phyloP scores from a whole-genome alignment of 2,113 vertebrate species.

The Rhinichthys klamathensis region DNA sequence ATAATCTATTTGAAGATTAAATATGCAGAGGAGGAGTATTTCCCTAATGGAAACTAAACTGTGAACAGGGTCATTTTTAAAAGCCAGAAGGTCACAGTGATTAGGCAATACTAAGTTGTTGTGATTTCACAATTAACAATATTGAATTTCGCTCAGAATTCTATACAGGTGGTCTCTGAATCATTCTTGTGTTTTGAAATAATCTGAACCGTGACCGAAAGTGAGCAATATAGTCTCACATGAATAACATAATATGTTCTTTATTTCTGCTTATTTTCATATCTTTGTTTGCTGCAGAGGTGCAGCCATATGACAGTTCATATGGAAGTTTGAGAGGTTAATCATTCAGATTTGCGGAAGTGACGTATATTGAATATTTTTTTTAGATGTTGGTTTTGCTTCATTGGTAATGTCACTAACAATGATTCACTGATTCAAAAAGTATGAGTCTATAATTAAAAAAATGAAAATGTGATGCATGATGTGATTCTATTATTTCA shows the following conservation, averaged over 20 bases:
- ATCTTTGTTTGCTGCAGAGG: background rate
- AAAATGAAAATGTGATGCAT: background rate
- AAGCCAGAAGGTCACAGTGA: background rate
- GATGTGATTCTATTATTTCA: background rate
- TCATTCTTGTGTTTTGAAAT: background rate
- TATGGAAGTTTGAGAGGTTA: background rate
- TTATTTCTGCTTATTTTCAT: background rate
- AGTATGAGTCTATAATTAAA: background rate
- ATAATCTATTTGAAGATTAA: constrained; percentile 30
- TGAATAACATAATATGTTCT: background rate
- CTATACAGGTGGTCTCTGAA: background rate
- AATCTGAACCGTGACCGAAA: background rate
- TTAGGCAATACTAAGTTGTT: background rate
- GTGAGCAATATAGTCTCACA: background rate
- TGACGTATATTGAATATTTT: background rate
- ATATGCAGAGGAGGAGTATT: background rate
- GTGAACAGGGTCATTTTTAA: background rate
- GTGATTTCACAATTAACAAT: background rate
- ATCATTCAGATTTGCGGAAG: background rate
- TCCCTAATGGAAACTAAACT: constrained; percentile 4
- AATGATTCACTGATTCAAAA: background rate
- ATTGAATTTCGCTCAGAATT: background rate
- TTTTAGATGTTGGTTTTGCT: background rate
- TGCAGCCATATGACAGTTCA: background rate
- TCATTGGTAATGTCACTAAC: background rate